Percentiles rank a stretch among this genome's conserved stretches.
Evolutionary conservation across 1,140 invertebrate genomes (phyloP).

Genomic region (Diabrotica virgifera): DNA sequence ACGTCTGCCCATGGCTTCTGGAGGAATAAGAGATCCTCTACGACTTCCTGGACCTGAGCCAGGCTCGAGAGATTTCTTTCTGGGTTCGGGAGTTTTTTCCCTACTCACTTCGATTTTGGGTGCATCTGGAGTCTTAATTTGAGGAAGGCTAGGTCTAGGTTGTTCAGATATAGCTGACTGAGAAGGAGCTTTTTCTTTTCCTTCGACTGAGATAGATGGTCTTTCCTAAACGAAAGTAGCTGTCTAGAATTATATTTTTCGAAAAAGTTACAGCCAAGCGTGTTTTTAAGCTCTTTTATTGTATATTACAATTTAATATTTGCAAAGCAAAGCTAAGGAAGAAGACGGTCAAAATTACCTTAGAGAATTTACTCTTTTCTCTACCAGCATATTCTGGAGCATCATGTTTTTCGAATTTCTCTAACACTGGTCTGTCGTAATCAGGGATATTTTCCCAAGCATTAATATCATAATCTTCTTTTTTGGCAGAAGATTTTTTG

Average conservation of each 20-base stretch:
- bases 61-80: constrained; percentile 76
- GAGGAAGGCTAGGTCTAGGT: constrained; percentile 58
- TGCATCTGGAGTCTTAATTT: constrained; percentile 74
- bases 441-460: constrained; percentile 73
- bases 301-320: no score
- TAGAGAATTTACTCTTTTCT: constrained; percentile 46
- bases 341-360: constrained; percentile 33
- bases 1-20: constrained; percentile 77
- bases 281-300: no score
- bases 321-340: no score
- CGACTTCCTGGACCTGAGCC: constrained; percentile 64
- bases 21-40: constrained; percentile 80
- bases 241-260: not conserved
- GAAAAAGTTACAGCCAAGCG: no score
- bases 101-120: constrained; percentile 83
- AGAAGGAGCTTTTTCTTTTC: constrained; percentile 30
- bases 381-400: constrained; percentile 41
- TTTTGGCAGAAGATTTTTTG: constrained; percentile 36
- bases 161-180: constrained; percentile 25
- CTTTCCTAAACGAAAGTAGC: constrained; percentile 21
- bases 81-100: constrained; percentile 70
- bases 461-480: constrained; percentile 57
- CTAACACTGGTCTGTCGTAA: constrained; percentile 64
- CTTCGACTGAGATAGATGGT: constrained; percentile 25
- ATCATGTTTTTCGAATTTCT: constrained; percentile 58